phyloP scores from a whole-genome alignment of 2,888 invertebrate genomes.

The Coecobrya sp. region DNA sequence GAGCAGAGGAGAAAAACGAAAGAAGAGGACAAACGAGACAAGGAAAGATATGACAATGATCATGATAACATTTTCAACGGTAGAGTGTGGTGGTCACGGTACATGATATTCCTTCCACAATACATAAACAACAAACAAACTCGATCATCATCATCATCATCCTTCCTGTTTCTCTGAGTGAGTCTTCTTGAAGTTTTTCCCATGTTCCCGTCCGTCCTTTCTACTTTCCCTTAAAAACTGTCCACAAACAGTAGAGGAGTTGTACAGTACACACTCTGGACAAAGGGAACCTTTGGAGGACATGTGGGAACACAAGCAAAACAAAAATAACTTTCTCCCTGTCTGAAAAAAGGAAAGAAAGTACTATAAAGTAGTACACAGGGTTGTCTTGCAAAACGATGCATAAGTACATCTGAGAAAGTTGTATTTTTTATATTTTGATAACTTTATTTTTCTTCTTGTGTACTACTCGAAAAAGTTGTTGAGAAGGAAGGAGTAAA shows the following conservation, averaged over 20 bases:
- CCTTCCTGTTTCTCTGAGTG: background rate
- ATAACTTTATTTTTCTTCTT: conserved; percentile 34
- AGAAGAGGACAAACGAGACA: conserved; percentile 45
- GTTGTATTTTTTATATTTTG: conserved; percentile 7
- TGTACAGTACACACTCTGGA: background rate
- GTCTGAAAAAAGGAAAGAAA: background rate
- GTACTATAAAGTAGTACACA: background rate
- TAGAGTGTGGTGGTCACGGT: background rate
- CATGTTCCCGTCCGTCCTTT: conserved; percentile 40
- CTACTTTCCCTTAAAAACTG: background rate
- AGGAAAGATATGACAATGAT: conserved; percentile 59
- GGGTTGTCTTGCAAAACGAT: background rate
- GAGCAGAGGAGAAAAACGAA: background rate
- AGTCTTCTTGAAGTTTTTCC: conserved; percentile 5
- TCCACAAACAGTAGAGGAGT: background rate
- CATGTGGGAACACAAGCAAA: background rate
- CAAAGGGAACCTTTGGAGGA: background rate
- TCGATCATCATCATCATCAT: conserved; percentile 17
- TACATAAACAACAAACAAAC: conserved; percentile 20
- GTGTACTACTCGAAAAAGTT: background rate
- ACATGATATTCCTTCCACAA: background rate
- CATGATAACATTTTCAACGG: conserved; percentile 31
- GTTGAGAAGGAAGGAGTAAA: conserved; percentile 2
- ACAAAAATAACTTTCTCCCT: background rate
- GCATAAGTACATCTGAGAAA: background rate